These are phyloP conservation scores for Oegoconia quadripuncta DNA, from an alignment of 2,888 invertebrate species.

Conservation along the genomic window DNA sequence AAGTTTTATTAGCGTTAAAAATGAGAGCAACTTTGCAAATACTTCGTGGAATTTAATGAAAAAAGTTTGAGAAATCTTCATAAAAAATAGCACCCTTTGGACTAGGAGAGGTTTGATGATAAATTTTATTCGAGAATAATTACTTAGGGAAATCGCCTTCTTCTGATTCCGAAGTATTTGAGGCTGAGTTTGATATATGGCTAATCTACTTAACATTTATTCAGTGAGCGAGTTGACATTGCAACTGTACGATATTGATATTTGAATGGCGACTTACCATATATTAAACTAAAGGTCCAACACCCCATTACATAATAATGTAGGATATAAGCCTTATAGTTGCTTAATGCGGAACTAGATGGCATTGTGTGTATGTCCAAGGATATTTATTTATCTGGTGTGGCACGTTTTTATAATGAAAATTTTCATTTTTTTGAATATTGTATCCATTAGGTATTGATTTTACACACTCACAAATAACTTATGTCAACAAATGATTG, in stretches of 20 bases:
- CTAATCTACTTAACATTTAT: conserved; percentile 1
- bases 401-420: too few species aligned
- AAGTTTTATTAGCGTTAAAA: conserved; percentile 39
- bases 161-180: conserved; percentile 23
- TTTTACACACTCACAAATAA: too few species aligned
- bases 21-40: conserved; percentile 50
- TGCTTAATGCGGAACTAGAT: too few species aligned
- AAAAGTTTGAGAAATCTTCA: conserved; percentile 55
- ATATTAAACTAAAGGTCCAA: not conserved
- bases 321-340: too few species aligned
- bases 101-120: conserved; percentile 42
- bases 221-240: conserved; percentile 2
- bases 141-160: conserved; percentile 34
- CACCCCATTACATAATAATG: too few species aligned
- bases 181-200: conserved; percentile 6
- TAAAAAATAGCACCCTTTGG: conserved; percentile 59
- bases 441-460: too few species aligned
- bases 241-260: conserved; percentile 2
- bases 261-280: not conserved
- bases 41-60: conserved; percentile 60
- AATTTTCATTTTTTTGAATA: too few species aligned
- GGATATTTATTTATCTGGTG: too few species aligned
- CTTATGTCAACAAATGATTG: too few species aligned
- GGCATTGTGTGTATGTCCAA: too few species aligned
- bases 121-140: conserved; percentile 50